phyloP scores from a whole-genome alignment of 2,113 vertebrate genomes.

The Aplodontia rufa region DNA sequence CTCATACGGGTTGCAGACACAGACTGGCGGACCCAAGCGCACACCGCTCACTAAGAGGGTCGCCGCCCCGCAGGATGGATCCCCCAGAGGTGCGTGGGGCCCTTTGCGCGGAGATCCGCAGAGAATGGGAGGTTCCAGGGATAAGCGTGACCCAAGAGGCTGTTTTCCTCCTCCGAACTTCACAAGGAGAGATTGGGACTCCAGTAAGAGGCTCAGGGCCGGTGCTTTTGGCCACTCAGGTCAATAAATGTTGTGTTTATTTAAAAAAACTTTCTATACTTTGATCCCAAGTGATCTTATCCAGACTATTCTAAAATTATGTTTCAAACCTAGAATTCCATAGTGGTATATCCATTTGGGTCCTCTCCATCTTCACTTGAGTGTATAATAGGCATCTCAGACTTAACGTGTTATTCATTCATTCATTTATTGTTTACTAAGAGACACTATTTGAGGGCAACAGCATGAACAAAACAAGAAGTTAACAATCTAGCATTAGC shows the following conservation, averaged over 20 bases:
- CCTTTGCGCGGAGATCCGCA: background rate
- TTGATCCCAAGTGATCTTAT: background rate
- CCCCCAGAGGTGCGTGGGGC: conserved; percentile 71
- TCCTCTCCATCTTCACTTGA: background rate
- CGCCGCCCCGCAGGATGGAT: conserved; percentile 75
- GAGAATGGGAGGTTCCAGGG: background rate
- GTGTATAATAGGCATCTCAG: conserved; percentile 14
- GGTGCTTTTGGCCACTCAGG: background rate
- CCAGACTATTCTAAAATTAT: background rate
- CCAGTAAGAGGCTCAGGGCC: background rate
- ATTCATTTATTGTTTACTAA: background rate
- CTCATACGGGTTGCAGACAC: conserved; percentile 91
- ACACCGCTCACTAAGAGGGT: conserved; percentile 87
- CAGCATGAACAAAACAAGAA: background rate
- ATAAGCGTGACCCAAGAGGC: background rate
- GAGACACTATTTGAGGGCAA: background rate
- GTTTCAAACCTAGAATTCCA: background rate
- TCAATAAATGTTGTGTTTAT: conserved; percentile 15
- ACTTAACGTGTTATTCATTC: background rate
- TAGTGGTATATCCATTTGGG: background rate
- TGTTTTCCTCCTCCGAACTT: background rate
- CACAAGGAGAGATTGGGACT: background rate
- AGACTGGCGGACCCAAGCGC: conserved; percentile 81
- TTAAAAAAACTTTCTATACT: background rate
- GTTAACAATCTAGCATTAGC: background rate